Percentiles rank a stretch among this genome's conserved stretches.
Evolutionary conservation across 2,888 invertebrate genomes (phyloP).

Genomic region (Drosophila neutralis): DNA sequence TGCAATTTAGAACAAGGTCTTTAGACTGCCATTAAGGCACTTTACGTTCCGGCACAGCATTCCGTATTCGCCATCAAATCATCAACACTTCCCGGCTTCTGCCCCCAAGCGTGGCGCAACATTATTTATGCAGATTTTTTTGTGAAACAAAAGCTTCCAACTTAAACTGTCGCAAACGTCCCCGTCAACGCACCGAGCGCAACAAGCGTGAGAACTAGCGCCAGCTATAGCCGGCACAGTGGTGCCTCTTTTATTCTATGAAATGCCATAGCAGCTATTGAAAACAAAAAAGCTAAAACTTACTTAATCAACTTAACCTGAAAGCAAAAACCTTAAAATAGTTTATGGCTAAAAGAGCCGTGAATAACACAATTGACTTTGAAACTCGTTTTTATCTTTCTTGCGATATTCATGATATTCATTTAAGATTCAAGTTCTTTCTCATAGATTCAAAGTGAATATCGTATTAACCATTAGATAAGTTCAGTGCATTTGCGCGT

Average conservation of each 20-base stretch:
- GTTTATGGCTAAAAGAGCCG: not conserved
- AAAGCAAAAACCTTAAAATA: not conserved
- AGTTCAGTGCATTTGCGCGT: not conserved
- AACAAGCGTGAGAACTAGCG: conserved; percentile 76
- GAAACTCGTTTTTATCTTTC: not conserved
- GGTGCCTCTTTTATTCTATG: not conserved
- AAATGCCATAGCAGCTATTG: not conserved
- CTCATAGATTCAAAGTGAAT: too few species aligned
- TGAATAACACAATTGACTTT: not conserved
- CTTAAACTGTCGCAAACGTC: conserved; percentile 65
- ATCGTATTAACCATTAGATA: not conserved
- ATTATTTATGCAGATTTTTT: conserved; percentile 76
- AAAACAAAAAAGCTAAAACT: not conserved
- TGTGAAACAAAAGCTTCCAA: conserved; percentile 64
- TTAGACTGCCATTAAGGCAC: conserved; percentile 66
- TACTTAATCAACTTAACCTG: not conserved
- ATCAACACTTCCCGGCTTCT: conserved; percentile 70
- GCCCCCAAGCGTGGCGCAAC: conserved; percentile 66
- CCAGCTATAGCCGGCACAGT: conserved; percentile 43
- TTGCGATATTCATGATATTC: not conserved
- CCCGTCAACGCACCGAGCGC: conserved; percentile 64
- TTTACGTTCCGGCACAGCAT: conserved; percentile 51
- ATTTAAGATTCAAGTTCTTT: not conserved
- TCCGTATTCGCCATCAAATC: conserved; percentile 72
- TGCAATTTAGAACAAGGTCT: conserved; percentile 64